Base-by-base conservation (phyloP, 2,113 vertebrate species). In the Corythornis cristatus region DNA sequence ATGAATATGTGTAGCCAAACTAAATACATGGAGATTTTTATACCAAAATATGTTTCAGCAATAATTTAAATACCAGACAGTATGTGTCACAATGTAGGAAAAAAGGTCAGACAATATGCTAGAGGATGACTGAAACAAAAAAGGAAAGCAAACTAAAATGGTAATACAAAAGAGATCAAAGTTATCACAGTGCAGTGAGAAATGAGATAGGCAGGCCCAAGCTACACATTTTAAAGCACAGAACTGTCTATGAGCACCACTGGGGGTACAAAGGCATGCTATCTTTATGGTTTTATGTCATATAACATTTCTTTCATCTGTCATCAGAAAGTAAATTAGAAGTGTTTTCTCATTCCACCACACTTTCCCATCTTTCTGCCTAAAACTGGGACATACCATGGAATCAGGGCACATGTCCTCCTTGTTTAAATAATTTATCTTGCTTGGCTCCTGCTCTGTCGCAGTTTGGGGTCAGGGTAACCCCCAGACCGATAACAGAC, bases 101-200 rank as follows among this genome's bases (percentile, higher is more conserved):
- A 77, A 75, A 75, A 71, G 65, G 89, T 94, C 90, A 89, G 50
- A 89, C 33, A 56, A 83, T 79, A 91, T 71, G 67, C 74, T 84
- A 60, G 31, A 64, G 68, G 68, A 66, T 85, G 76, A 83, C 73
- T 88, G 83, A 94, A 91, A 92, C 61, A 89, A 95, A 91, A 91
- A 96, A 51, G 29, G 62, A 92, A 96, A 94, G 45, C 18, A 89
- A 94, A 89, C 73, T 77, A 72, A 88, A 89, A 92, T 57, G 67
- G 31, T 90, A 96, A 88, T 85, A 75, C n/a, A 75, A 79, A 93
- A 85, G 83, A 90, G 89, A 96, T 90, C 87, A 85, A 89, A 92
- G 74, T 60, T 88, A 77, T 77, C 56, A 43, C n/a, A 71, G 43
- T 45, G 31, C 68, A 92, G 81, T 87, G 54, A 94, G 75, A 92